Evolutionary conservation across 2,888 invertebrate genomes (phyloP), one percentile per base, ranked within the genome.

Genomic region (Dicyrtoma fusca): DNA sequence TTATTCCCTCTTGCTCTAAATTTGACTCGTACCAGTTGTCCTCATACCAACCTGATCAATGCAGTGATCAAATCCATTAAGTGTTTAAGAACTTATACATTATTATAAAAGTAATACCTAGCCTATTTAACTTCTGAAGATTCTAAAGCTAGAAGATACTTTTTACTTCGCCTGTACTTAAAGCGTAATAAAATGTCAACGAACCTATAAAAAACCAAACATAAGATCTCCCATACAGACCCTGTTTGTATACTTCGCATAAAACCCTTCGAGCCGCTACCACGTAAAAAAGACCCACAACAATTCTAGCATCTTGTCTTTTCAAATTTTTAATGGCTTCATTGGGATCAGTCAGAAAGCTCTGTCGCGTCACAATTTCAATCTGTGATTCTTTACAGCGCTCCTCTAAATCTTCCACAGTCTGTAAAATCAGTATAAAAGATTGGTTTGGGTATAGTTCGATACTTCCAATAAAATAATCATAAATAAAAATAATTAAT

Each of bases 191-290:
- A n/a, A n/a, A n/a, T n/a, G n/a, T n/a, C 88, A 83, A n/a, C n/a
- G n/a, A n/a, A 89, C 97, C 99, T 81, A 99, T 98, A 85, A 99
- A 96, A 84, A 98, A 96, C 99, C 99, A 99, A 26, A 99, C 98
- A 85, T 97, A 94, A 51, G 93, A 92, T 81, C 94, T 92, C 17
- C 98, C 99, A 83, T 93, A 98, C 23, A 99, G 87, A 75, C 91
- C 90, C 82, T 96, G 93, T 82, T 94, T 95, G 86, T 94, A 97
- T 81, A 97, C 91, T 85, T 98, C 97, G 84, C 99, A 99, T 21
- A 99, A 90, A 0, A 99, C 98, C 65, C 94, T 87, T 69, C 98
- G 87, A 0, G 99, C 99, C 55, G 97, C 97, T 8, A 95, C 96
- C 73, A 97, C 98, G 86, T 99, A 99, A 86, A 98, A 99, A 69